Percentiles rank a stretch among this genome's conserved stretches.
Conservation (phyloP, 2,797 vertebrate genomes). For the Chiloscyllium punctatum region DNA sequence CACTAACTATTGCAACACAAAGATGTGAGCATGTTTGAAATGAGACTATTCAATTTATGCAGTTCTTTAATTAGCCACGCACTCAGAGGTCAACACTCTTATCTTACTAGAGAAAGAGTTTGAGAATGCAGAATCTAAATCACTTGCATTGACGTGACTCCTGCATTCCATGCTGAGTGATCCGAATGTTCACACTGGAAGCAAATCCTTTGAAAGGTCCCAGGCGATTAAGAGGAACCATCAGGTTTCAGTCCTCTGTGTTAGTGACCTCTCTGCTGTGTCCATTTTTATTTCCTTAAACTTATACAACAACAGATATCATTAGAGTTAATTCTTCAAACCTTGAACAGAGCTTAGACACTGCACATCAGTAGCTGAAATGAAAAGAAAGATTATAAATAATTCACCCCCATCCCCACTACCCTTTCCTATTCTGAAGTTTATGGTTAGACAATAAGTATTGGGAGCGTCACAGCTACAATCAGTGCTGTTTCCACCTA, state of each 20-base stretch:
- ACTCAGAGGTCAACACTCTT: constrained; percentile 32
- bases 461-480: not conserved
- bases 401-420: not conserved
- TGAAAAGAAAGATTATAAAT: not conserved
- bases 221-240: constrained; percentile 16
- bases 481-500: not conserved
- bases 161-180: constrained; percentile 17
- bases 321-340: not conserved
- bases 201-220: constrained; percentile 36
- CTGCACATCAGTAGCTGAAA: not conserved
- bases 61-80: constrained; percentile 5
- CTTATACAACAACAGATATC: not conserved
- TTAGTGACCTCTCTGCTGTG: not conserved
- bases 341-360: not conserved
- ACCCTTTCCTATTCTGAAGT: not conserved
- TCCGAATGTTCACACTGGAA: not conserved
- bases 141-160: constrained; percentile 5
- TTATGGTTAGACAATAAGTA: not conserved
- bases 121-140: constrained; percentile 14
- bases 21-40: not conserved
- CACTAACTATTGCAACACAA: not conserved
- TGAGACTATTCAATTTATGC: constrained; percentile 3
- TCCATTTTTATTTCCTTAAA: not conserved
- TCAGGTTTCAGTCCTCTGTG: not conserved
- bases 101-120: constrained; percentile 1